Conservation (phyloP, 2,113 vertebrate genomes). For the Limanda limanda region DNA sequence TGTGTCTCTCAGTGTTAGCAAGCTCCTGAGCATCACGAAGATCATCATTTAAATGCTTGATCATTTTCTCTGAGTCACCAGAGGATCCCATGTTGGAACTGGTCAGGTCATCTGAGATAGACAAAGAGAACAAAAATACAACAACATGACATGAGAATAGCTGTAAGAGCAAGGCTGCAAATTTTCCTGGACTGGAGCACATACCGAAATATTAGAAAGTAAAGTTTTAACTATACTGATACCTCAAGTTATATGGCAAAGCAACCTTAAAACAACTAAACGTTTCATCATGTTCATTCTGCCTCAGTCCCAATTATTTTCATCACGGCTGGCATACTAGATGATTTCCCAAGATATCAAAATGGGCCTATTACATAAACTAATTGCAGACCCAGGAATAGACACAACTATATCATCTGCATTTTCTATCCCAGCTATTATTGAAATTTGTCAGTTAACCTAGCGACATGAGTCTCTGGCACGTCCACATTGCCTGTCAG, state of each 20-base stretch:
- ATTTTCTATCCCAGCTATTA: slow-evolving; percentile 39
- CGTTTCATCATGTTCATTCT: slow-evolving; percentile 35
- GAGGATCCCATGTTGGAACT: slow-evolving; percentile 87
- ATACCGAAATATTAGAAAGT: neutral
- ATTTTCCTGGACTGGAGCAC: neutral
- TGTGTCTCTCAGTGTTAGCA: slow-evolving; percentile 91
- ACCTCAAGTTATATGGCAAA: neutral
- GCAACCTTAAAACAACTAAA: slow-evolving; percentile 26
- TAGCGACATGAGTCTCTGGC: neutral
- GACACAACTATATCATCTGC: slow-evolving; percentile 44
- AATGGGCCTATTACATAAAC: slow-evolving; percentile 77
- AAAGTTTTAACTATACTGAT: neutral
- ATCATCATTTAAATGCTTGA: slow-evolving; percentile 91
- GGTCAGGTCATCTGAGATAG: slow-evolving; percentile 88
- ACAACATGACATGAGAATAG: neutral
- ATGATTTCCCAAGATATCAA: slow-evolving; percentile 81
- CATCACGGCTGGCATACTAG: slow-evolving; percentile 58
- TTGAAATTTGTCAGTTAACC: slow-evolving; percentile 37
- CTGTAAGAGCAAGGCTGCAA: neutral
- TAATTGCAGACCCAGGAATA: slow-evolving; percentile 80
- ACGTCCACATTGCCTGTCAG: slow-evolving; percentile 8
- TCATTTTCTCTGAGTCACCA: slow-evolving; percentile 90
- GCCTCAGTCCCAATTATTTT: slow-evolving; percentile 69
- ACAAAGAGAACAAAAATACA: slow-evolving; percentile 4
- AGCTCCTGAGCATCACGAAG: slow-evolving; percentile 91